These are phyloP conservation scores for Eupristina koningsbergeri DNA, from an alignment of 1,140 invertebrate genomes.

Conservation along the genomic window DNA sequence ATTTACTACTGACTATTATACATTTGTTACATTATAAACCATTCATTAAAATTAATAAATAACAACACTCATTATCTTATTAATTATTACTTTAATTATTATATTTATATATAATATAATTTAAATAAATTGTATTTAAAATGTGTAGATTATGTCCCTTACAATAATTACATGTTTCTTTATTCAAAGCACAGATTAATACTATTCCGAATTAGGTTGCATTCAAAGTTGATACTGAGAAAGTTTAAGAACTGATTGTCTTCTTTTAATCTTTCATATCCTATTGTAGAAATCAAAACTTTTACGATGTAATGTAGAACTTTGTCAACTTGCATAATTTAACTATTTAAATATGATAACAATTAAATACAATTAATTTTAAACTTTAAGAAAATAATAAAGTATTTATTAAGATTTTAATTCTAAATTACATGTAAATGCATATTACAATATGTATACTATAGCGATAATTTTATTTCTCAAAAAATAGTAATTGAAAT, in stretches of 20 bases:
- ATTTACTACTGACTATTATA: neutral
- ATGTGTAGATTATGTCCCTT: neutral
- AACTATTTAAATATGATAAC: neutral
- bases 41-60: neutral
- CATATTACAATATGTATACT: too few species aligned
- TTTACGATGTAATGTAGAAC: slow-evolving; percentile 10
- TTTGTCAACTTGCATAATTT: neutral
- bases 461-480: too few species aligned
- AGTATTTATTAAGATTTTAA: too few species aligned
- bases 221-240: neutral
- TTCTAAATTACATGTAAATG: too few species aligned
- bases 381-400: too few species aligned
- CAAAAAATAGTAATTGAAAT: too few species aligned
- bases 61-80: neutral
- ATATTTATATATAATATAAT: too few species aligned
- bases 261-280: slow-evolving; percentile 19
- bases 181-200: neutral
- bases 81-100: too few species aligned
- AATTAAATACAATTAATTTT: too few species aligned
- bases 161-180: neutral
- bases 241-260: slow-evolving; percentile 28
- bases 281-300: slow-evolving; percentile 28
- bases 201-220: neutral
- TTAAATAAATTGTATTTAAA: neutral
- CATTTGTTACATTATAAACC: neutral